phyloP scores from a whole-genome alignment of 2,888 invertebrate species.

The Rhynchonema sp. region DNA sequence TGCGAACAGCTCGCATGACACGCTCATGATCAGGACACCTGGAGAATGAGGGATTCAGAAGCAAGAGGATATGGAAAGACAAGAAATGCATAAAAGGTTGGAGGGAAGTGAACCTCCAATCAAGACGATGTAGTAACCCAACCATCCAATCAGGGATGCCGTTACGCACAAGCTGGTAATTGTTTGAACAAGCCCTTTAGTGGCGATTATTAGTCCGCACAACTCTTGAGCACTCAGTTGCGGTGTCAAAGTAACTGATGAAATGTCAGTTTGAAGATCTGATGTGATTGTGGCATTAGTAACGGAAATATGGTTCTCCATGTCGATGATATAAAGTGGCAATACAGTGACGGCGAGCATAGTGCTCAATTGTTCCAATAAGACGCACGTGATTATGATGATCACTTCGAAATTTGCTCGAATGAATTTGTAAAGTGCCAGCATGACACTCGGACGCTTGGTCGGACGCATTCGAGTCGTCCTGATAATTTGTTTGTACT shows the following conservation, averaged over 20 bases:
- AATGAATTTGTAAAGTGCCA: no score
- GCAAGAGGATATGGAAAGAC: no score
- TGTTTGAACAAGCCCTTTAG: not conserved
- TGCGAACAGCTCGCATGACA: not conserved
- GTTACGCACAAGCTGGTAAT: not conserved
- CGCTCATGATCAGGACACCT: not conserved
- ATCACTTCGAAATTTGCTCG: no score
- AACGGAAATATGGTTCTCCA: not conserved
- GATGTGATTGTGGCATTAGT: no score
- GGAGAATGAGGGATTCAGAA: not conserved
- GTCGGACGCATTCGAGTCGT: no score
- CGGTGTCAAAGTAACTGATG: no score
- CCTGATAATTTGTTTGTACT: no score
- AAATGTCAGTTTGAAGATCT: no score
- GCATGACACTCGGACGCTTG: no score
- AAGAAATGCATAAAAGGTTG: no score
- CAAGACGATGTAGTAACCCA: not conserved
- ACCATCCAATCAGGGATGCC: not conserved
- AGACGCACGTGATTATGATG: no score
- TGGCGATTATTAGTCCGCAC: not conserved
- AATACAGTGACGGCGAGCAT: not conserved
- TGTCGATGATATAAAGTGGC: not conserved
- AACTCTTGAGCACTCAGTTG: not conserved
- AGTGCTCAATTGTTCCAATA: not conserved
- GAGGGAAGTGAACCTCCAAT: not conserved